Conservation (phyloP, 2,113 vertebrate species). For the Pogonocichla stellata region DNA sequence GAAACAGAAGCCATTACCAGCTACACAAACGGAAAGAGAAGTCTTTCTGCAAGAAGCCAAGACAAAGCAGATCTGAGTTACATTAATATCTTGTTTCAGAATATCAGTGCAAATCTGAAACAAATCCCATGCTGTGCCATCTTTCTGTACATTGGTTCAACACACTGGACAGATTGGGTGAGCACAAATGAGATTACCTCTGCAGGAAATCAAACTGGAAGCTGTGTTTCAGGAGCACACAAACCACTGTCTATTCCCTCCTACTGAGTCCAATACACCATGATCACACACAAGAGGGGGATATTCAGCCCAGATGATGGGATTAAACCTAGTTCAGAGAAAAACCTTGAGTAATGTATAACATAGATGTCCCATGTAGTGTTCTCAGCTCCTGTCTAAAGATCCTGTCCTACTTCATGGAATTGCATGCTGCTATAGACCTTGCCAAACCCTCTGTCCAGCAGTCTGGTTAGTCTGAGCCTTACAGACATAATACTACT, state of each 20-base stretch:
- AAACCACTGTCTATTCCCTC: background rate
- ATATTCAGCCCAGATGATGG: background rate
- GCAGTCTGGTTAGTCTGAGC: rapidly evolving
- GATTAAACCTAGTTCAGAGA: background rate
- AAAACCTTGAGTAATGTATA: background rate
- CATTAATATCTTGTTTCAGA: background rate
- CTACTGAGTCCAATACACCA: background rate
- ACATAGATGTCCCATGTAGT: background rate
- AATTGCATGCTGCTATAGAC: background rate
- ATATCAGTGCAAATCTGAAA: background rate
- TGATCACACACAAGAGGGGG: rapidly evolving
- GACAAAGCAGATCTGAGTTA: background rate
- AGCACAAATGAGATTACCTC: background rate
- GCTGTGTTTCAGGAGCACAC: background rate
- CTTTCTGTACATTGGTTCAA: background rate
- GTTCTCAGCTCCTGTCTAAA: background rate
- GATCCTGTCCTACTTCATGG: background rate
- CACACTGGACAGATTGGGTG: background rate
- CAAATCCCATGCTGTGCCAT: background rate
- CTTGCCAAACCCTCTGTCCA: background rate
- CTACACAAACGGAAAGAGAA: background rate
- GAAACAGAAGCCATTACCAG: background rate
- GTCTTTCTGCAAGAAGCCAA: background rate
- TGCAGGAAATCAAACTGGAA: background rate
- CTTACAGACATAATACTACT: background rate